Evolutionary conservation across 2,888 invertebrate genomes (phyloP).

Genomic region (Merodon equestris): DNA sequence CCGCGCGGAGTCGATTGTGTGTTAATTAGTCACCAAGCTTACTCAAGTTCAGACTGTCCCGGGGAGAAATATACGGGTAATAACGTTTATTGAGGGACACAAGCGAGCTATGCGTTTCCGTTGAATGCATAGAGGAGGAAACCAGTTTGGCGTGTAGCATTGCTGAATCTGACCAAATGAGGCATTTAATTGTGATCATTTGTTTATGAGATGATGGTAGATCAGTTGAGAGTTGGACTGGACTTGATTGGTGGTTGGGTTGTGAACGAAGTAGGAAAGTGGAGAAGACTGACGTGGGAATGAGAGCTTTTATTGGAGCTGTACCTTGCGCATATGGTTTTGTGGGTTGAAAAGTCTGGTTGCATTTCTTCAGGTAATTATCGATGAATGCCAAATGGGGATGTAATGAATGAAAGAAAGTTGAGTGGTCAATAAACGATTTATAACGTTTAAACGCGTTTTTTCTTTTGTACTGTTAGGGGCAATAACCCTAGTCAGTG

Average conservation of each 20-base stretch:
- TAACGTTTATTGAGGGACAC: slow-evolving; percentile 34
- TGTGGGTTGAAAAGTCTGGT: too few species aligned
- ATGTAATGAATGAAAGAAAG: too few species aligned
- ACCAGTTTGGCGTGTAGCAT: slow-evolving; percentile 49
- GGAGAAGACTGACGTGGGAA: slow-evolving; percentile 22
- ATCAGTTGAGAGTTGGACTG: slow-evolving; percentile 23
- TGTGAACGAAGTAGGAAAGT: slow-evolving; percentile 20
- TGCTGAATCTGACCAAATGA: slow-evolving; percentile 45
- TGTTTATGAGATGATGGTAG: slow-evolving; percentile 58
- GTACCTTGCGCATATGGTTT: too few species aligned
- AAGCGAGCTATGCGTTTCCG: slow-evolving; percentile 9
- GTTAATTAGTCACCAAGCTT: slow-evolving; percentile 53
- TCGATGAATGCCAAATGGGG: too few species aligned
- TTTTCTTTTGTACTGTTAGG: too few species aligned
- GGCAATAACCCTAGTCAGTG: too few species aligned
- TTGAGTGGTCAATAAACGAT: too few species aligned
- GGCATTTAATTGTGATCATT: slow-evolving; percentile 58
- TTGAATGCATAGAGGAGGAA: slow-evolving; percentile 32
- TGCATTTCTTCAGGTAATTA: too few species aligned
- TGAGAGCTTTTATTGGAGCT: neutral
- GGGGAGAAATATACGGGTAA: neutral
- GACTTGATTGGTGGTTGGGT: slow-evolving; percentile 16
- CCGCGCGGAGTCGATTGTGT: slow-evolving; percentile 13
- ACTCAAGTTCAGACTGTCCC: slow-evolving; percentile 50
- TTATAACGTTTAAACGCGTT: too few species aligned